Conservation (phyloP, 30 jellyfish, hydroid and myxozoan genomes). For the Chrysaora quinquecirrha region DNA sequence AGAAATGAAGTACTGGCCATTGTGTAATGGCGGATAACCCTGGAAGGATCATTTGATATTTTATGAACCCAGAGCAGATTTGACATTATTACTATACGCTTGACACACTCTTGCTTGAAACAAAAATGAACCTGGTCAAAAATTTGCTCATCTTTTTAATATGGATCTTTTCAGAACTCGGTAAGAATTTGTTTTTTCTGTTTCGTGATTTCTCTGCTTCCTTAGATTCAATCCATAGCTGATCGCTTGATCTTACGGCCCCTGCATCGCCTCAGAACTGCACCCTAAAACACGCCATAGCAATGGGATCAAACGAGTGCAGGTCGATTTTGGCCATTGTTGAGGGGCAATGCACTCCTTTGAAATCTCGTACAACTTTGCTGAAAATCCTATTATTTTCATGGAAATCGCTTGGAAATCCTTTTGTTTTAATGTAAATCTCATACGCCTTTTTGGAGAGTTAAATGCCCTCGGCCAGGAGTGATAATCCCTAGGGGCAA, state of each 20-base stretch:
- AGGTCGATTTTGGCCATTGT: too few species aligned
- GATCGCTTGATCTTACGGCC: neutral
- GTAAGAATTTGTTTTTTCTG: slow-evolving; percentile 44
- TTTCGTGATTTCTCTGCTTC: neutral
- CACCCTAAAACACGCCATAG: too few species aligned
- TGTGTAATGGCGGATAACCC: slow-evolving; percentile 39
- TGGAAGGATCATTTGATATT: slow-evolving; percentile 52
- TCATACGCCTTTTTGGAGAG: too few species aligned
- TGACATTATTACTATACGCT: slow-evolving; percentile 46
- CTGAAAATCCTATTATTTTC: too few species aligned
- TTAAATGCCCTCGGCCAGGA: too few species aligned
- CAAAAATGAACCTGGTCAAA: slow-evolving; percentile 34
- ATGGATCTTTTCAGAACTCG: slow-evolving; percentile 38
- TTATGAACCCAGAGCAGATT: slow-evolving; percentile 37
- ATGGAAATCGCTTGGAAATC: too few species aligned
- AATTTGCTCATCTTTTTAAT: slow-evolving; percentile 9
- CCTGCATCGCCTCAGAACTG: too few species aligned
- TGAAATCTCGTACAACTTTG: too few species aligned
- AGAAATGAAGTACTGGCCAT: neutral
- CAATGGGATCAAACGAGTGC: too few species aligned
- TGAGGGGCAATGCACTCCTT: too few species aligned
- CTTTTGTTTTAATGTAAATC: too few species aligned
- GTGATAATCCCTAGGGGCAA: too few species aligned
- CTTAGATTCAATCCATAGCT: neutral
- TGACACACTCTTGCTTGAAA: slow-evolving; percentile 47